Percentiles rank a stretch among this genome's conserved stretches.
Evolutionary conservation across 2,797 vertebrate species (phyloP).

Genomic region (Botia almorhae): DNA sequence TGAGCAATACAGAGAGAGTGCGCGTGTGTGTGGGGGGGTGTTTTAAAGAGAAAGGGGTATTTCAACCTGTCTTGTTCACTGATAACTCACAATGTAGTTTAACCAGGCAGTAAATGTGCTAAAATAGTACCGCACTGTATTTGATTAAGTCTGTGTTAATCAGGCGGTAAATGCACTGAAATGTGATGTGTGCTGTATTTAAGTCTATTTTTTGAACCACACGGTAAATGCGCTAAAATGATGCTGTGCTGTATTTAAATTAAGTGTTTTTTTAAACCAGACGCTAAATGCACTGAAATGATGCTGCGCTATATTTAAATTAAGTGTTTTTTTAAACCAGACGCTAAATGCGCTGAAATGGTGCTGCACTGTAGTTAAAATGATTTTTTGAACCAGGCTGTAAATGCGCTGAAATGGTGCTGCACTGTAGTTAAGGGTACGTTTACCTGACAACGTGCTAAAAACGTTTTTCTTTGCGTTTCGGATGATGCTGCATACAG

Average conservation of each 20-base stretch:
- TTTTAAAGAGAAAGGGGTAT: conserved; percentile 8
- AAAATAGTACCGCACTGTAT: not conserved
- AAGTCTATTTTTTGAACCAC: not conserved
- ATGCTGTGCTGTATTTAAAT: not conserved
- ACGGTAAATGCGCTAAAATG: not conserved
- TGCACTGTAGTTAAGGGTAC: no score
- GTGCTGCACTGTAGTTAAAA: not conserved
- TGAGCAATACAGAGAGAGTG: conserved; percentile 9
- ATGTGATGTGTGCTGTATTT: no score
- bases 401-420: not conserved
- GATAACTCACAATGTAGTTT: not conserved
- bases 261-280: not conserved
- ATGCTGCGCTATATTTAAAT: no score
- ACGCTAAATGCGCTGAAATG: not conserved
- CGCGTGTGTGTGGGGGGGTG: conserved; percentile 24
- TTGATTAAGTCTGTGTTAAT: not conserved
- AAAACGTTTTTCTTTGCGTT: no score
- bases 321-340: not conserved
- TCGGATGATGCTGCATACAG: no score
- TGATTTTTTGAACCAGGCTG: not conserved
- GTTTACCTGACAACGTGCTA: no score
- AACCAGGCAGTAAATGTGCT: not conserved
- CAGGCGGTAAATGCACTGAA: no score
- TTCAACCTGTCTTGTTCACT: not conserved
- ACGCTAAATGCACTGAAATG: no score